These are phyloP conservation scores for Lamprotornis superbus DNA, from an alignment of 2,113 vertebrate genomes.

Conservation along the genomic window DNA sequence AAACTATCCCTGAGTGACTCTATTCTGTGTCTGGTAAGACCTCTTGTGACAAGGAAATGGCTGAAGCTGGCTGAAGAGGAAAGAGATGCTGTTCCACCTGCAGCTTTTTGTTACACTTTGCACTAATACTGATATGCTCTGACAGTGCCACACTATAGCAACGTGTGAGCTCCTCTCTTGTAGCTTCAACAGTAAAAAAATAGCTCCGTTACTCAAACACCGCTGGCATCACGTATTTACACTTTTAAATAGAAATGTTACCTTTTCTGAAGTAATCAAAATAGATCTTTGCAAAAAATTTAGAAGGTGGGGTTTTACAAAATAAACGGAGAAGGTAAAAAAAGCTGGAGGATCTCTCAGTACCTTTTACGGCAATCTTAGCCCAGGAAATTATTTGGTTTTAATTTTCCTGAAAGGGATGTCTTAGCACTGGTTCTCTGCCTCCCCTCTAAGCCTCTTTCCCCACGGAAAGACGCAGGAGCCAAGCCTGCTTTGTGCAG, in stretches of 20 bases:
- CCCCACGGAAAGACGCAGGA: not conserved
- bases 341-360: slow-evolving; percentile 61
- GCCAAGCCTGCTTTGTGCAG: slow-evolving; percentile 26
- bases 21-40: slow-evolving; percentile 21
- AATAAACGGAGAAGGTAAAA: slow-evolving; percentile 66
- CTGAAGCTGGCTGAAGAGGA: slow-evolving; percentile 40
- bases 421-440: not conserved
- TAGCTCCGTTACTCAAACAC: slow-evolving; percentile 63
- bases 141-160: not conserved
- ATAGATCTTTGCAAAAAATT: slow-evolving; percentile 80
- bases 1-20: slow-evolving; percentile 62
- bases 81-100: slow-evolving; percentile 33
- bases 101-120: not conserved
- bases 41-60: slow-evolving; percentile 53
- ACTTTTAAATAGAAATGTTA: slow-evolving; percentile 79
- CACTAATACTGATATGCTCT: slow-evolving; percentile 55
- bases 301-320: slow-evolving; percentile 71
- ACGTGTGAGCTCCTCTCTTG: slow-evolving; percentile 26
- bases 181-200: slow-evolving; percentile 66
- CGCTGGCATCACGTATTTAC: slow-evolving; percentile 75
- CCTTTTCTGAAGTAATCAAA: slow-evolving; percentile 76
- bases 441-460: slow-evolving; percentile 12
- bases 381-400: slow-evolving; percentile 33
- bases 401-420: slow-evolving; percentile 46
- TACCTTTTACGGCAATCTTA: slow-evolving; percentile 56